These are phyloP conservation scores for Chloropsis hardwickii DNA, from an alignment of 2,113 vertebrate species.

Conservation along the genomic window DNA sequence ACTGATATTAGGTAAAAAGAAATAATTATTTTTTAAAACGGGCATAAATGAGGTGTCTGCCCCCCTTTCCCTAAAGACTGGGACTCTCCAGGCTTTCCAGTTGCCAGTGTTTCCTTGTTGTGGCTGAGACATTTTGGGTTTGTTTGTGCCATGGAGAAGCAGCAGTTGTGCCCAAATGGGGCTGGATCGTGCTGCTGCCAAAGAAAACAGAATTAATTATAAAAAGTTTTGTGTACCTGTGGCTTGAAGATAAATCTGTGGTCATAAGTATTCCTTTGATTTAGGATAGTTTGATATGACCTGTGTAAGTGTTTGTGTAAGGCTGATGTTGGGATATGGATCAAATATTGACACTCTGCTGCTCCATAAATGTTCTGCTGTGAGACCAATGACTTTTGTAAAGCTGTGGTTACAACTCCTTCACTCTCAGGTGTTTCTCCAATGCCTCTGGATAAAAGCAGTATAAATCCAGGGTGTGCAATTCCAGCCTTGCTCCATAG, in stretches of 20 bases:
- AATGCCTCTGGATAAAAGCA: neutral
- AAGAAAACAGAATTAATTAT: neutral
- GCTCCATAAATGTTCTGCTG: neutral
- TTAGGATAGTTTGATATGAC: neutral
- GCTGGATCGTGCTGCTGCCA: fast-evolving
- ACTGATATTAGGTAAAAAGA: neutral
- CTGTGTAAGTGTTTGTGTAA: neutral
- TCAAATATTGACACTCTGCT: neutral
- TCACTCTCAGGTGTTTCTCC: neutral
- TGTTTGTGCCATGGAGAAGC: neutral
- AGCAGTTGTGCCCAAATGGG: neutral
- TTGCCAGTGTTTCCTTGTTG: neutral
- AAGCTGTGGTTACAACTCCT: neutral
- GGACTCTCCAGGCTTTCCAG: fast-evolving
- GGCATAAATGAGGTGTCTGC: neutral
- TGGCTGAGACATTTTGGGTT: neutral
- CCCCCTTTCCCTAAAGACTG: neutral
- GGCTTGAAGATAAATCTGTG: neutral
- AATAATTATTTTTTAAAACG: neutral
- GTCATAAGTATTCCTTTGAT: neutral
- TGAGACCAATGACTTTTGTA: neutral
- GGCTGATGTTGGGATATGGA: neutral
- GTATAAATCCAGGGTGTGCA: fast-evolving
- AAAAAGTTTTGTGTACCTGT: neutral
- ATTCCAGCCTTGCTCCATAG: neutral